These are phyloP conservation scores for Pan troglodytes DNA, from an alignment of 2,113 vertebrate species.

Conservation along the genomic window DNA sequence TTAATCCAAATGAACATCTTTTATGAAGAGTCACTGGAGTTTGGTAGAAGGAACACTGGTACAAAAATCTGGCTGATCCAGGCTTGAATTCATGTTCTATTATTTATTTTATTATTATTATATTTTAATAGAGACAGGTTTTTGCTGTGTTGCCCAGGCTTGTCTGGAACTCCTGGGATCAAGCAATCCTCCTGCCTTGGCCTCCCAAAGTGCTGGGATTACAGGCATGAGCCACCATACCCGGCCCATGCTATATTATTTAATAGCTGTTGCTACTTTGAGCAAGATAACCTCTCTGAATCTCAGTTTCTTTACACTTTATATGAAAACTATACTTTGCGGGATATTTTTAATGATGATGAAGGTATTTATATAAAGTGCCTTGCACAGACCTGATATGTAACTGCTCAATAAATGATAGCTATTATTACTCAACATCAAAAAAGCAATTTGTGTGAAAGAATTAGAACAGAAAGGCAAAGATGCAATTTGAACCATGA, in stretches of 20 bases:
- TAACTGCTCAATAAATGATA: conserved; percentile 8
- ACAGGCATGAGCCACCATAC: too few species aligned
- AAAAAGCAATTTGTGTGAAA: conserved; percentile 1
- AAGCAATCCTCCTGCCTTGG: too few species aligned
- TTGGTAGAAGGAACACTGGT: not conserved
- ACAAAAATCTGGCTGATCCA: not conserved
- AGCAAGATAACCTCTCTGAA: not conserved
- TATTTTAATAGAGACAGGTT: too few species aligned
- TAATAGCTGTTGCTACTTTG: not conserved
- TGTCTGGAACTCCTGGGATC: too few species aligned
- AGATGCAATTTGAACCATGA: conserved; percentile 41
- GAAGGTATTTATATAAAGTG: not conserved
- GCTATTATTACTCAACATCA: not conserved
- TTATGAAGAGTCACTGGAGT: not conserved
- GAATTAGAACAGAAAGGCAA: conserved; percentile 40
- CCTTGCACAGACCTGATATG: not conserved
- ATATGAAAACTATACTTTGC: conserved; percentile 8
- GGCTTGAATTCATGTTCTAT: not conserved
- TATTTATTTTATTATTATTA: too few species aligned
- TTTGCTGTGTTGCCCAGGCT: too few species aligned
- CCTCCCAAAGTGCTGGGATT: too few species aligned
- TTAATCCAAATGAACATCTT: conserved; percentile 28
- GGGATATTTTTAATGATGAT: conserved; percentile 35
- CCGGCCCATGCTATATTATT: not conserved
- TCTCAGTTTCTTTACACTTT: conserved; percentile 38